phyloP scores from a whole-genome alignment of 2,888 invertebrate species.

The Eledone cirrhosa region DNA sequence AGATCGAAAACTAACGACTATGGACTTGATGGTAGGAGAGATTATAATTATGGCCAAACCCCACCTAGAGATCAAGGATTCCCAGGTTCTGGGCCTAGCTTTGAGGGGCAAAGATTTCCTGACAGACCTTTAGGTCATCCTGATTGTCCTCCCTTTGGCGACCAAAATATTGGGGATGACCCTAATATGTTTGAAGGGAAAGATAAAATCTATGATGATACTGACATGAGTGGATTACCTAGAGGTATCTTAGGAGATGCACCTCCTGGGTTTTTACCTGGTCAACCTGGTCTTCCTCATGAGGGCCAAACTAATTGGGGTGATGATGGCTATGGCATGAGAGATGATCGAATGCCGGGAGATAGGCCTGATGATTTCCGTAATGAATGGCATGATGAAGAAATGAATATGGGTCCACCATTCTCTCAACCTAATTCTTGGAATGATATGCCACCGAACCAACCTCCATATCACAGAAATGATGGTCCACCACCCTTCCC shows the following conservation, averaged over 20 bases:
- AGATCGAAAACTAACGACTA: conserved; percentile 23
- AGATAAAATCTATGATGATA: background rate
- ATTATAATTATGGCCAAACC: conserved; percentile 8
- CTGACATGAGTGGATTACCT: conserved; percentile 7
- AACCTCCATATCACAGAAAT: background rate
- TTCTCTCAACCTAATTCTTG: background rate
- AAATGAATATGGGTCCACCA: background rate
- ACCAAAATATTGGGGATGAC: background rate
- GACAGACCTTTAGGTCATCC: conserved; percentile 20
- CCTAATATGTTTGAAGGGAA: background rate
- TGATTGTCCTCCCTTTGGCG: background rate
- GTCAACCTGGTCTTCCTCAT: background rate
- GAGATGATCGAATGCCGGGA: background rate
- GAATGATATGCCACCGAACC: conserved; percentile 16
- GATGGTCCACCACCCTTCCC: conserved; percentile 4
- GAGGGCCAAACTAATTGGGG: background rate
- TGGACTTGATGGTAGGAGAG: background rate
- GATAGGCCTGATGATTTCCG: background rate
- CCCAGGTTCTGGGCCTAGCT: background rate
- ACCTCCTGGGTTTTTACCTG: conserved; percentile 12
- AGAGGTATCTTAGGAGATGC: conserved; percentile 27
- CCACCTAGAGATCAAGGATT: conserved; percentile 14
- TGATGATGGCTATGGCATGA: conserved; percentile 4
- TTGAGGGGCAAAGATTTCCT: conserved; percentile 18
- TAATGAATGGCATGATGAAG: conserved; percentile 5